Conservation (phyloP, 2,797 vertebrate genomes). For the Setipinna tenuifilis region DNA sequence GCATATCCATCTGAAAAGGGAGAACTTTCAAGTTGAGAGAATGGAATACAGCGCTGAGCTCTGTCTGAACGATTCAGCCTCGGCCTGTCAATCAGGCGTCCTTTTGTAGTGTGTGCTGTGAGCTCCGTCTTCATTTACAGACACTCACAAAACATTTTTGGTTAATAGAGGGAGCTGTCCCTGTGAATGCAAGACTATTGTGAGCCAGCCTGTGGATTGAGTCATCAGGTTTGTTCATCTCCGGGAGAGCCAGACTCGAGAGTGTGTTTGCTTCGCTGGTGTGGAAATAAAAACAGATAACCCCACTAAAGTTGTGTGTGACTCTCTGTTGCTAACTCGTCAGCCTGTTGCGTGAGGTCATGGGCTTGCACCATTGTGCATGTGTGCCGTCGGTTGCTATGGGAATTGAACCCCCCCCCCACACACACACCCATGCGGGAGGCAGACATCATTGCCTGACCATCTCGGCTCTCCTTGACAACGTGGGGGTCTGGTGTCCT, state of each 20-base stretch:
- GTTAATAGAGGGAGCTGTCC: background rate
- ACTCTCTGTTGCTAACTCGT: background rate
- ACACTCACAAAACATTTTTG: background rate
- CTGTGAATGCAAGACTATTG: background rate
- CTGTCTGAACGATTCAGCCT: background rate
- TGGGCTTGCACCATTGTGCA: background rate
- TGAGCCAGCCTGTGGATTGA: background rate
- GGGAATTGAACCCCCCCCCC: background rate
- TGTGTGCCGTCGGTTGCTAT: background rate
- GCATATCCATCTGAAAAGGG: conserved; percentile 20
- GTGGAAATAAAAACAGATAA: background rate
- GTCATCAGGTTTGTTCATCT: background rate
- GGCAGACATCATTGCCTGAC: background rate
- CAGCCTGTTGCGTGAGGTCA: too few species aligned
- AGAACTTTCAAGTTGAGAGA: background rate
- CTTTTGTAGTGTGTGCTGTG: background rate
- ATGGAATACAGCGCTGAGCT: background rate
- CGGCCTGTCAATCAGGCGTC: background rate
- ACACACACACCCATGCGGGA: background rate
- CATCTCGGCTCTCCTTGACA: background rate
- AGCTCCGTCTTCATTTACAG: background rate
- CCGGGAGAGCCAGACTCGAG: background rate
- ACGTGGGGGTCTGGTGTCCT: background rate
- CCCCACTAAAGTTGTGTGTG: background rate
- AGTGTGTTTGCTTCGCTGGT: background rate